Percentiles rank a stretch among this genome's conserved stretches.
Evolutionary conservation across 2,113 vertebrate species (phyloP).

Genomic region (Mobula birostris): DNA sequence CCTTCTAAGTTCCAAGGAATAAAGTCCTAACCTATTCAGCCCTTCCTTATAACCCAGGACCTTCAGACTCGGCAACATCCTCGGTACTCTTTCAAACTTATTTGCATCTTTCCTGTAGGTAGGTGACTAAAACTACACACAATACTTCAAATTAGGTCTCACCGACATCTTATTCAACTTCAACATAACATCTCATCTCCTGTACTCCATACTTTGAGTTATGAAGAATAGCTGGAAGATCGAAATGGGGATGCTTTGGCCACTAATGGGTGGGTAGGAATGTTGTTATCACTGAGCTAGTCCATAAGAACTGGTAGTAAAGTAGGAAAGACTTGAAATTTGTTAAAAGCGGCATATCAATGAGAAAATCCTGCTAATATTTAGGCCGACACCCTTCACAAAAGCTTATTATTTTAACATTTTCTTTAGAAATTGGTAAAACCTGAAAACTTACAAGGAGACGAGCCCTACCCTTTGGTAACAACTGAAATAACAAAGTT

Average conservation of each 20-base stretch:
- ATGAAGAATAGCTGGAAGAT: too few species aligned
- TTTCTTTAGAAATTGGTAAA: slow-evolving; percentile 32
- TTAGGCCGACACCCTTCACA: background rate
- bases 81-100: too few species aligned
- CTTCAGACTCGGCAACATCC: too few species aligned
- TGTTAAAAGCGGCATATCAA: background rate
- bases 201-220: too few species aligned
- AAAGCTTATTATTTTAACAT: slow-evolving; percentile 24
- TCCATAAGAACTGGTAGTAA: background rate
- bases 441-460: background rate
- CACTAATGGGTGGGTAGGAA: background rate
- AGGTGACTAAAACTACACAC: too few species aligned
- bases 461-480: background rate
- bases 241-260: background rate
- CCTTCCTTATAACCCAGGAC: too few species aligned
- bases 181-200: too few species aligned
- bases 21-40: too few species aligned
- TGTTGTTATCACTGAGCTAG: background rate
- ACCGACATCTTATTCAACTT: too few species aligned
- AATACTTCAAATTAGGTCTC: too few species aligned
- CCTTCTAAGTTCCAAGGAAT: too few species aligned
- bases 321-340: background rate
- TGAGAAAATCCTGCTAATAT: background rate
- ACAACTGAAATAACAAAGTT: slow-evolving; percentile 37
- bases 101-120: too few species aligned